These are phyloP conservation scores for Ladona fulva DNA, from an alignment of 1,140 invertebrate genomes.

Conservation along the genomic window DNA sequence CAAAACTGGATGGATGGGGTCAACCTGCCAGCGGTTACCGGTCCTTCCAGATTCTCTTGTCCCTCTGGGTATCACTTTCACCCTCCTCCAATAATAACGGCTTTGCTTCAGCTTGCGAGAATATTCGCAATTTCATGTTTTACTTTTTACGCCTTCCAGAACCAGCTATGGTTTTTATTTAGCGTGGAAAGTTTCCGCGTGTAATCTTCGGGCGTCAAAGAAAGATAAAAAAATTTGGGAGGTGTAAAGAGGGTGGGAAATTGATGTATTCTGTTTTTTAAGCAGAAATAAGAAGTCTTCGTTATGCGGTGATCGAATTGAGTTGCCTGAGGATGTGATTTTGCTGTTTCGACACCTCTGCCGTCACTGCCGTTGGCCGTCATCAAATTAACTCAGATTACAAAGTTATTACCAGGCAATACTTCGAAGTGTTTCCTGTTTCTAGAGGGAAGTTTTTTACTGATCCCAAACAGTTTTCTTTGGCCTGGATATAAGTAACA, in stretches of 20 bases:
- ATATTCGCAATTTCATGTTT: too few relatives aligned
- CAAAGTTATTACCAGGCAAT: too few relatives aligned
- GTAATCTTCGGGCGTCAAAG: neutral
- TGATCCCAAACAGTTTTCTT: too few relatives aligned
- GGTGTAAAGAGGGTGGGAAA: neutral
- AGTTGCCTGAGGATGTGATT: neutral
- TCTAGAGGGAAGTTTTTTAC: too few relatives aligned
- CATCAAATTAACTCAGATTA: too few relatives aligned
- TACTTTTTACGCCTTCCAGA: neutral
- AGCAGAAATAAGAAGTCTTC: neutral
- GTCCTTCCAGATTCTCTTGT: neutral
- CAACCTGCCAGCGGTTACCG: neutral
- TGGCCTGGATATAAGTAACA: too few relatives aligned
- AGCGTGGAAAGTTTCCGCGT: neutral
- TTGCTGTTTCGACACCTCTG: neutral
- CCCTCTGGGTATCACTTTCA: neutral
- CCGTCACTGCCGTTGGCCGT: too few relatives aligned
- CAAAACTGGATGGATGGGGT: neutral
- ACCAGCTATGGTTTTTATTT: neutral
- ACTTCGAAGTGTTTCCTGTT: too few relatives aligned
- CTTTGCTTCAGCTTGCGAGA: neutral
- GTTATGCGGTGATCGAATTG: neutral
- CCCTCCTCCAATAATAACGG: neutral
- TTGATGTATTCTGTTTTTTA: neutral
- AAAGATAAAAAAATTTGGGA: neutral